Conservation (phyloP, 1,140 invertebrate genomes). For the Drosophila hydei region DNA sequence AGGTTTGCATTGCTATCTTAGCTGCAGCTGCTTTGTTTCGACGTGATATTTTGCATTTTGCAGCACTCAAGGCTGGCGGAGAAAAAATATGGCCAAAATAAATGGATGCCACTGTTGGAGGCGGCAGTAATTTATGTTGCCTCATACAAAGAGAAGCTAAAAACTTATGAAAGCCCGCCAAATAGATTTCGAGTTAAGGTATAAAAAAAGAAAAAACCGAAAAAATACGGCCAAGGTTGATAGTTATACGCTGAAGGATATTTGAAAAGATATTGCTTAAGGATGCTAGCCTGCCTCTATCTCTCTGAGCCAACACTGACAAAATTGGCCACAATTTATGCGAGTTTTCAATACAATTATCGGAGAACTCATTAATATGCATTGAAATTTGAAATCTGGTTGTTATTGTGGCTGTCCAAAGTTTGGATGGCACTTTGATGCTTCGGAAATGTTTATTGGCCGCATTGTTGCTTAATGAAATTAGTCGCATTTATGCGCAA, state of each 20-base stretch:
- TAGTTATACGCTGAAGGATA: constrained; percentile 5
- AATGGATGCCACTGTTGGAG: constrained; percentile 34
- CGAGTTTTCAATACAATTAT: constrained; percentile 24
- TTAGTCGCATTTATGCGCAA: constrained; percentile 70
- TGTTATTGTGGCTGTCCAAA: constrained; percentile 37
- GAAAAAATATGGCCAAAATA: constrained; percentile 25
- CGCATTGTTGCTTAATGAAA: constrained; percentile 71
- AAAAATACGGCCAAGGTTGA: constrained; percentile 40
- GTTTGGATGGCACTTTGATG: constrained; percentile 54
- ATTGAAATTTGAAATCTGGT: constrained; percentile 56
- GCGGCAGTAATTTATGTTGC: constrained; percentile 58
- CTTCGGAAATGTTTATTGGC: constrained; percentile 64
- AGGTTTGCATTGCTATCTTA: constrained; percentile 8
- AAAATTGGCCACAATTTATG: background rate
- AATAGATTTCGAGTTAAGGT: constrained; percentile 52
- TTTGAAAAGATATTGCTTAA: constrained; percentile 5
- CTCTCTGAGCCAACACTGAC: too few relatives aligned
- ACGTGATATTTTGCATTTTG: constrained; percentile 50
- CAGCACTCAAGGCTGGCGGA: constrained; percentile 40
- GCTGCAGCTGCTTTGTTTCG: constrained; percentile 54
- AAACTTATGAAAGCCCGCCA: constrained; percentile 32
- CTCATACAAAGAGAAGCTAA: constrained; percentile 50
- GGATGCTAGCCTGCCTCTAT: background rate
- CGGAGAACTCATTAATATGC: constrained; percentile 67
- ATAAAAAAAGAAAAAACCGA: constrained; percentile 29